phyloP scores from a whole-genome alignment of 2,888 invertebrate genomes.

The Brachyptera risi region DNA sequence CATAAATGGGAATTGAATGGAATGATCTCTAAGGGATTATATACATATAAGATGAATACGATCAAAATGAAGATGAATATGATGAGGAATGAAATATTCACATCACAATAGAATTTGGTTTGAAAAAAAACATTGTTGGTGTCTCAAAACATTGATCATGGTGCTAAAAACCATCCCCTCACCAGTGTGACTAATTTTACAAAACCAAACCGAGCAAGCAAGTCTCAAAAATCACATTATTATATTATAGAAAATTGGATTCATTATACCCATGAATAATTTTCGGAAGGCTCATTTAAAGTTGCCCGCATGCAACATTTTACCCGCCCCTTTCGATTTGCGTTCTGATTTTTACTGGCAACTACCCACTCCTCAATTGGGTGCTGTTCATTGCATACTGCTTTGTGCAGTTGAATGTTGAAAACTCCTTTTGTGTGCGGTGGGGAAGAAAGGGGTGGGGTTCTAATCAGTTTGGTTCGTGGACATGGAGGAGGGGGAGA shows the following conservation, averaged over 20 bases:
- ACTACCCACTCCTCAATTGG: neutral
- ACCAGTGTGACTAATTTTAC: no score
- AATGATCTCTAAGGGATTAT: no score
- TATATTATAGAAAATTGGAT: conserved; percentile 22
- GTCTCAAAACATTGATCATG: no score
- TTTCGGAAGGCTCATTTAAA: conserved; percentile 11
- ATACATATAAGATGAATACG: no score
- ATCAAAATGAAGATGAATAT: no score
- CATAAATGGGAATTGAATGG: no score
- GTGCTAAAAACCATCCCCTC: no score
- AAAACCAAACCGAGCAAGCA: neutral
- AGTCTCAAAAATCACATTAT: conserved; percentile 14
- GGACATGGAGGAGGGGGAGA: no score
- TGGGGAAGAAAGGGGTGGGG: conserved; percentile 16
- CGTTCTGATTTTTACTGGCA: conserved; percentile 9
- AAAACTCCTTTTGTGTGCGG: neutral
- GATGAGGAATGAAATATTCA: no score
- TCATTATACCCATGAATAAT: conserved; percentile 26
- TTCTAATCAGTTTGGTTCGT: conserved; percentile 17
- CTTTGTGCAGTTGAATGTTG: conserved; percentile 4
- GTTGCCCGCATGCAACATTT: neutral
- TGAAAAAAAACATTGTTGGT: no score
- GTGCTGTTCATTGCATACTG: conserved; percentile 15
- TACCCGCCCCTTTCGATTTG: neutral
- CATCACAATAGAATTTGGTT: no score